A percentile compares a stretch with the other conserved stretches of the same genome.
These are phyloP conservation scores for Apteryx owenii DNA, from an alignment of 2,113 vertebrate species.

Conservation along the genomic window DNA sequence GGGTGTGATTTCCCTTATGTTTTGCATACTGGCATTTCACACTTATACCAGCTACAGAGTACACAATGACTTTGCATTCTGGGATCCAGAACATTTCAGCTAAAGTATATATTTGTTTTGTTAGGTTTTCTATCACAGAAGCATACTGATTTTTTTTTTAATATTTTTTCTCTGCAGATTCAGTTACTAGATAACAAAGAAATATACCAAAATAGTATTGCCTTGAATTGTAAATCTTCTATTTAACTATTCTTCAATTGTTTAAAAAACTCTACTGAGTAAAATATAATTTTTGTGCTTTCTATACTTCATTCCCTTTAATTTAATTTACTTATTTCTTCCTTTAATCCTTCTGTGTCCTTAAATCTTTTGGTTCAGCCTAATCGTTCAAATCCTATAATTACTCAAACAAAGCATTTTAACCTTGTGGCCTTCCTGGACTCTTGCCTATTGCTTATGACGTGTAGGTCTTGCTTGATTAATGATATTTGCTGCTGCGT, in stretches of 20 bases:
- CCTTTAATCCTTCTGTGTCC: slow-evolving; percentile 55
- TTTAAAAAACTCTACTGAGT: neutral
- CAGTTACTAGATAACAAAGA: neutral
- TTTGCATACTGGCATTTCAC: neutral
- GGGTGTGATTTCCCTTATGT: neutral
- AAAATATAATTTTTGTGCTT: neutral
- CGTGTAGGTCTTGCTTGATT: slow-evolving; percentile 32
- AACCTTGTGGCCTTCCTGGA: slow-evolving; percentile 63
- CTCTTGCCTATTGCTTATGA: slow-evolving; percentile 52
- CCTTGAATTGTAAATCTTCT: neutral
- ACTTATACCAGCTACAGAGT: neutral
- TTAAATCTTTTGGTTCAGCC: slow-evolving; percentile 41
- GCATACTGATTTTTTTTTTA: neutral
- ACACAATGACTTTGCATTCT: neutral
- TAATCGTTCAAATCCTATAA: slow-evolving; percentile 71
- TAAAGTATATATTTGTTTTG: neutral
- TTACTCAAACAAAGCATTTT: slow-evolving; percentile 70
- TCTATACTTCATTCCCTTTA: slow-evolving; percentile 16
- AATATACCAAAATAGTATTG: neutral
- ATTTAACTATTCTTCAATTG: neutral
- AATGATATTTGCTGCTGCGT: slow-evolving; percentile 37
- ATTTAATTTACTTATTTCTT: slow-evolving; percentile 54
- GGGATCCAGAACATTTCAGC: neutral
- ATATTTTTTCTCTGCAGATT: neutral
- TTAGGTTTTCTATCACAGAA: neutral